phyloP scores from a whole-genome alignment of 2,113 vertebrate species.

The Atlantisia rogersi region DNA sequence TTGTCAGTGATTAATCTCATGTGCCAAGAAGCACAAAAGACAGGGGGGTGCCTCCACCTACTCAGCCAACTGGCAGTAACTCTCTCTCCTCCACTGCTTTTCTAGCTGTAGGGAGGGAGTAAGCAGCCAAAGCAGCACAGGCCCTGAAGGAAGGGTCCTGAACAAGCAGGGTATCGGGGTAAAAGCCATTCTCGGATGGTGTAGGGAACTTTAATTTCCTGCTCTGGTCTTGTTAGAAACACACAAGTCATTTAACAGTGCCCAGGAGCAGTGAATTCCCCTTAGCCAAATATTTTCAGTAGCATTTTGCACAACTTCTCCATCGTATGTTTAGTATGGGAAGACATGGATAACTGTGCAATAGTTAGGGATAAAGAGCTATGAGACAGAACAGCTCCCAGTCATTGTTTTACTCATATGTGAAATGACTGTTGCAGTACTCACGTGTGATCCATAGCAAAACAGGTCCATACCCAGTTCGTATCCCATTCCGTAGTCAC shows the following conservation, averaged over 20 bases:
- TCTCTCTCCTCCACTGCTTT: fast-evolving
- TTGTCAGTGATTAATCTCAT: neutral
- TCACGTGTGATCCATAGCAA: constrained; percentile 93
- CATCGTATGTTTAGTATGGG: neutral
- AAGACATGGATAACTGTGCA: neutral
- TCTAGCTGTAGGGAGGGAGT: neutral
- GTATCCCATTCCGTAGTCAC: constrained; percentile 97
- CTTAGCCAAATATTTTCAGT: neutral
- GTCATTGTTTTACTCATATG: no score
- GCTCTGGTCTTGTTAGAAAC: neutral
- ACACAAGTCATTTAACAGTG: neutral
- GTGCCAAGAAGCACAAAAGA: neutral
- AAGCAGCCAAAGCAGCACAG: neutral
- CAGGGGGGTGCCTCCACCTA: neutral
- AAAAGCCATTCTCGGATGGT: neutral
- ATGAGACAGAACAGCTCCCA: neutral
- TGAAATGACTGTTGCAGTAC: constrained; percentile 33
- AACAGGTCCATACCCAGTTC: constrained; percentile 95
- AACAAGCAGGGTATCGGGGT: neutral
- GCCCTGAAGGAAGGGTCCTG: neutral
- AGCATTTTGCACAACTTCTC: neutral
- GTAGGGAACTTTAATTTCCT: neutral
- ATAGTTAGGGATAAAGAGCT: neutral
- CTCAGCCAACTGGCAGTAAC: neutral
- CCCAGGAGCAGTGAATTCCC: neutral